Evolutionary conservation across 2,888 invertebrate species (phyloP).

Genomic region (Pantelozetes paolii): DNA sequence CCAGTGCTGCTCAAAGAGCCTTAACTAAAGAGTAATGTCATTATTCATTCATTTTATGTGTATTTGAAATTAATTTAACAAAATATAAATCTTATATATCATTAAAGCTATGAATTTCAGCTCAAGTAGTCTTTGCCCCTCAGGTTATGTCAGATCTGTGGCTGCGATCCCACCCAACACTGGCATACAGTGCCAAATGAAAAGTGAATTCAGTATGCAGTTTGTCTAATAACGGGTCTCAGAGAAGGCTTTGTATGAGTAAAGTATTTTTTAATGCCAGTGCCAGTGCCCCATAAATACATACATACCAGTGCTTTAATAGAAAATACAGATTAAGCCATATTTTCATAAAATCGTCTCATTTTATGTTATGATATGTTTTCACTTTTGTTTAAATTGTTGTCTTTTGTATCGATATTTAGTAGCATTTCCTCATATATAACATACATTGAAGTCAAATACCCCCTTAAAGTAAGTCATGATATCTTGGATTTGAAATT

Average conservation of each 20-base stretch:
- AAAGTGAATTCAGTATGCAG: not conserved
- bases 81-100: not conserved
- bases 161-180: not conserved
- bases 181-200: not conserved
- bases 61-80: not conserved
- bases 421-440: slow-evolving; percentile 40
- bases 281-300: not conserved
- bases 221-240: not conserved
- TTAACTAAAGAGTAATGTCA: too few species aligned
- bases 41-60: not conserved
- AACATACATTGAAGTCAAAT: slow-evolving; percentile 47
- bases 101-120: not conserved
- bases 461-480: slow-evolving; percentile 45
- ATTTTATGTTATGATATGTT: too few species aligned
- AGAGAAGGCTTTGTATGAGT: not conserved
- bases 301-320: too few species aligned
- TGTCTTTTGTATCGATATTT: not conserved
- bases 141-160: not conserved
- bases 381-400: not conserved
- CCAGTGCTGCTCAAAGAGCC: too few species aligned
- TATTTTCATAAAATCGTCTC: too few species aligned
- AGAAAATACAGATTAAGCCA: too few species aligned
- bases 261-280: not conserved
- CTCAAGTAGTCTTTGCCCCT: not conserved
- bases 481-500: not conserved